Evolutionary conservation across 2,888 invertebrate species (phyloP).

Genomic region (Acrobasis consociella): DNA sequence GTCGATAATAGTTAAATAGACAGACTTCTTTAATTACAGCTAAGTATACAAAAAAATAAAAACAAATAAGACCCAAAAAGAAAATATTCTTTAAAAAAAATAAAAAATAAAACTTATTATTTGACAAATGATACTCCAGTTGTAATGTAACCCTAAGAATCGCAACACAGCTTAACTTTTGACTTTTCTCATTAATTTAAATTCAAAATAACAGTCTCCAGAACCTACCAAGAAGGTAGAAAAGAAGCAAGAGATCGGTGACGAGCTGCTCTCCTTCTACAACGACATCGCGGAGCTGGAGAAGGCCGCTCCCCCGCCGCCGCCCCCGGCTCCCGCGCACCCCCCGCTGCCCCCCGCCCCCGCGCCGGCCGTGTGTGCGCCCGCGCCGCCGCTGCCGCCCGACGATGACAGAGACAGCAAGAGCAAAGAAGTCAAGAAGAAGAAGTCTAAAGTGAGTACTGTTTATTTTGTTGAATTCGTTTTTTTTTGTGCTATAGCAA

Average conservation of each 20-base stretch:
- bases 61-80: no score
- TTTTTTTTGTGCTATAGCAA: no score
- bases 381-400: conserved; percentile 3
- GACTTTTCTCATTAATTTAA: background rate
- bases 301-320: conserved; percentile 43
- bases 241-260: conserved; percentile 65
- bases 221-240: conserved; percentile 38
- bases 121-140: no score
- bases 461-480: no score
- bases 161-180: no score
- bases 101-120: no score
- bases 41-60: no score
- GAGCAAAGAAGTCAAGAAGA: conserved; percentile 43
- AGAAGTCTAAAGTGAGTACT: conserved; percentile 54
- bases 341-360: conserved; percentile 30
- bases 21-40: no score
- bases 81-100: no score
- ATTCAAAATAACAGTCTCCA: background rate
- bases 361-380: conserved; percentile 33
- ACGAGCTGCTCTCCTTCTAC: conserved; percentile 80
- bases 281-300: conserved; percentile 79
- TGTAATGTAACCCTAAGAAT: no score
- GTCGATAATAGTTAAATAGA: no score
- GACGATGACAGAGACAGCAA: conserved; percentile 31
- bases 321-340: conserved; percentile 29